A percentile compares a stretch with the other conserved stretches of the same genome.
Evolutionary conservation across 2,888 invertebrate genomes (phyloP).

Genomic region (Eristalis tenax): DNA sequence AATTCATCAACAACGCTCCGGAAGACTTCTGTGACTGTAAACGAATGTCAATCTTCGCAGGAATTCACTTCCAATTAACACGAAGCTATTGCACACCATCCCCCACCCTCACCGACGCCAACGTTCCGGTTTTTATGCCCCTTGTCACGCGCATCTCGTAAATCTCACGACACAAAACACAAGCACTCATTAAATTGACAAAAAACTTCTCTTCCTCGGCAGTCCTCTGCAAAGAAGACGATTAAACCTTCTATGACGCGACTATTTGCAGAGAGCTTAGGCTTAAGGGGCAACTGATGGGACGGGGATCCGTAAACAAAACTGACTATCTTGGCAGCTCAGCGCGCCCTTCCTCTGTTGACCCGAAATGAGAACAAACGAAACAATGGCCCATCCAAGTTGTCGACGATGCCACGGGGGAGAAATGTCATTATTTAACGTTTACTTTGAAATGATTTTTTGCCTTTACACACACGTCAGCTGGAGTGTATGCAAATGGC

Average conservation of each 20-base stretch:
- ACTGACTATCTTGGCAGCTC: neutral
- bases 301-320: neutral
- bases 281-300: neutral
- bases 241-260: no score
- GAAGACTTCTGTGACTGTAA: neutral
- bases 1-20: neutral
- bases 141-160: neutral
- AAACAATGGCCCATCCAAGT: neutral
- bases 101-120: no score
- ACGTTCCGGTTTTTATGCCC: neutral
- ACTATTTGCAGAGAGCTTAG: constrained; percentile 14
- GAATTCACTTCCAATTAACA: constrained; percentile 8
- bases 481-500: constrained; percentile 4
- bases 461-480: neutral
- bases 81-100: neutral
- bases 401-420: neutral
- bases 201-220: constrained; percentile 5
- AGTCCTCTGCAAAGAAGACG: neutral
- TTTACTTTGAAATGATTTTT: constrained; percentile 15
- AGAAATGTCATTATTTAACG: constrained; percentile 35
- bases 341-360: neutral
- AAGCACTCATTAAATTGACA: constrained; percentile 33
- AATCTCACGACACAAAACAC: neutral
- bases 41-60: constrained; percentile 1
- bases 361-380: neutral